Conservation (phyloP, 2,113 vertebrate genomes). For the Lampris megalopsis region DNA sequence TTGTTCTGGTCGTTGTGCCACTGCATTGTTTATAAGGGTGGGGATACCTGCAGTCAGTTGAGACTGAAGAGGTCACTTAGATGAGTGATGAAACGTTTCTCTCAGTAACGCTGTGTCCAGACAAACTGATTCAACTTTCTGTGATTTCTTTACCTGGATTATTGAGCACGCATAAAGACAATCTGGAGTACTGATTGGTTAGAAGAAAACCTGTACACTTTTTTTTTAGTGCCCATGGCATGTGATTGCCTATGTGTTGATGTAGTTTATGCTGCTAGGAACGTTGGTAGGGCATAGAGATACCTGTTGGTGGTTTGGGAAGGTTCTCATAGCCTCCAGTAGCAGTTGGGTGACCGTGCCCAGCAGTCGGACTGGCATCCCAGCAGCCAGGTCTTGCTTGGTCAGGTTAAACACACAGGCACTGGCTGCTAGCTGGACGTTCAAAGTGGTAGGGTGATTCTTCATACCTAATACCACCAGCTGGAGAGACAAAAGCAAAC, state of each 20-base stretch:
- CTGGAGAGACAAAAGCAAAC: slow-evolving; percentile 69
- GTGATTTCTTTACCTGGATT: no score
- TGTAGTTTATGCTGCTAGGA: neutral
- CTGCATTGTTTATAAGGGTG: no score
- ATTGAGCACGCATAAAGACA: no score
- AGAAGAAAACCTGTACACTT: neutral
- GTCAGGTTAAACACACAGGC: slow-evolving; percentile 99
- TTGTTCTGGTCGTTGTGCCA: no score
- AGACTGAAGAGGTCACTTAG: no score
- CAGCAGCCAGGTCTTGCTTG: slow-evolving; percentile 95
- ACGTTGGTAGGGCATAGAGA: neutral
- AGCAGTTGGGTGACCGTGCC: slow-evolving; percentile 93
- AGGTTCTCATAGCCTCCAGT: slow-evolving; percentile 97
- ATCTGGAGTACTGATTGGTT: no score
- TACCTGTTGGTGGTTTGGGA: slow-evolving; percentile 97
- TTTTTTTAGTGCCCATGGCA: neutral
- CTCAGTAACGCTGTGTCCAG: no score
- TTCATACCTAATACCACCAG: slow-evolving; percentile 97
- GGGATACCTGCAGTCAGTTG: no score
- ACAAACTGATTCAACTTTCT: no score
- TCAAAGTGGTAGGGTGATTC: slow-evolving; percentile 94
- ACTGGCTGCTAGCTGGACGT: slow-evolving; percentile 96
- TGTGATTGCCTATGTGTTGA: neutral
- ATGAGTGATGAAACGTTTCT: no score
- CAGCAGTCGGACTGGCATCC: slow-evolving; percentile 93